A percentile compares a stretch with the other conserved stretches of the same genome.
phyloP scores from a whole-genome alignment of 2,888 invertebrate species.

The Deroplatys truncata region DNA sequence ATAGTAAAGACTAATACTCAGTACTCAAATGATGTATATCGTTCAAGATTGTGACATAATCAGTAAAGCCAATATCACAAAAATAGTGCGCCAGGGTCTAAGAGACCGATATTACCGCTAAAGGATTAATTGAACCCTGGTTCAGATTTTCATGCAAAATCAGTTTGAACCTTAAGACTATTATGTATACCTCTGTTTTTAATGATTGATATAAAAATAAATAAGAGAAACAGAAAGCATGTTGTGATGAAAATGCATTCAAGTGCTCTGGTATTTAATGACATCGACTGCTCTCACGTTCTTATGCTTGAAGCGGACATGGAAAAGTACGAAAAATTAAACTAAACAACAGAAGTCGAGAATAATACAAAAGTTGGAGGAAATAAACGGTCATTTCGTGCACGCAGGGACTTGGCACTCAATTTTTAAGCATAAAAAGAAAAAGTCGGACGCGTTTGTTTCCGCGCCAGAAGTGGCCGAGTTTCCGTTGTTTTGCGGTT shows the following conservation, averaged over 20 bases:
- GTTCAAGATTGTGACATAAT: no score
- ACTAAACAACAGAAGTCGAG: neutral
- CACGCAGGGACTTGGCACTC: neutral
- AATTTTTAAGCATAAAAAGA: neutral
- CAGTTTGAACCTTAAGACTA: no score
- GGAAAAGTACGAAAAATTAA: neutral
- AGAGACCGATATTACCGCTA: no score
- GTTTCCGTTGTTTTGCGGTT: neutral
- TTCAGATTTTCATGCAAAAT: no score
- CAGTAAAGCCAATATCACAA: no score
- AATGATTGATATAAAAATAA: neutral
- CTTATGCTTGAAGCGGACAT: neutral
- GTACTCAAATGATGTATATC: no score
- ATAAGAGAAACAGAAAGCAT: neutral
- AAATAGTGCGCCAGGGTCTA: no score
- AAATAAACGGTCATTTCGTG: neutral
- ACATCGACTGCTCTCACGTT: neutral
- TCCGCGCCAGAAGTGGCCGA: neutral
- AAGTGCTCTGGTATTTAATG: neutral
- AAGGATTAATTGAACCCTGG: no score
- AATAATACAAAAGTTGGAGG: neutral
- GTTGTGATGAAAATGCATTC: neutral
- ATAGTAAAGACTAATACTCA: no score
- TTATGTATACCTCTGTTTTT: no score
- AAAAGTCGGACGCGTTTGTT: neutral